These are phyloP conservation scores for Cromileptes altivelis DNA, from an alignment of 2,113 vertebrate genomes.

Conservation along the genomic window DNA sequence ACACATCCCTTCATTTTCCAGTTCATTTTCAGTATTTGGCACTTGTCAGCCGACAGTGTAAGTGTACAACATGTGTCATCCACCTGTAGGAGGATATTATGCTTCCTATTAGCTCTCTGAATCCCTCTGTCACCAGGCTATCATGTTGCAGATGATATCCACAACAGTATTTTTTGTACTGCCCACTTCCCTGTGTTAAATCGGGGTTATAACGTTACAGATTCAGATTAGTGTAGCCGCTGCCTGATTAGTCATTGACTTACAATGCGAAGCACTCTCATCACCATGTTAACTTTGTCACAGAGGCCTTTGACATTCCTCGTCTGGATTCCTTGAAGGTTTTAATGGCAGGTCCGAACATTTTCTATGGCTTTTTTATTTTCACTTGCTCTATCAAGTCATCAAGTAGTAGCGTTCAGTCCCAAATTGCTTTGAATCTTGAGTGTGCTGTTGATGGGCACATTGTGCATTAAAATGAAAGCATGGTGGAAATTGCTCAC, in stretches of 20 bases:
- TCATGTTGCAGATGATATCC: neutral
- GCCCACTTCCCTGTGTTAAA: constrained; percentile 11
- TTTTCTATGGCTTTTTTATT: neutral
- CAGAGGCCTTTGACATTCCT: constrained; percentile 39
- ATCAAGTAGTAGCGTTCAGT: neutral
- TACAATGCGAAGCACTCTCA: constrained; percentile 17
- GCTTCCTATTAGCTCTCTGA: neutral
- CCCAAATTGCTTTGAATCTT: neutral
- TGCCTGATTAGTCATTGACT: constrained; percentile 44
- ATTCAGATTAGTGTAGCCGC: constrained; percentile 2
- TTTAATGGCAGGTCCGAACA: neutral
- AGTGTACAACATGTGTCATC: constrained; percentile 9
- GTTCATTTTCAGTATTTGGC: constrained; percentile 20
- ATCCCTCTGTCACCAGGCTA: neutral
- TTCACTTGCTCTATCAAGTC: neutral
- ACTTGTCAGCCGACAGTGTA: neutral
- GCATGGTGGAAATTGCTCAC: neutral
- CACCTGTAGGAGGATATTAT: neutral
- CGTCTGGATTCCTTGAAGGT: constrained; percentile 11
- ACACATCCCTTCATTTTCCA: constrained; percentile 18
- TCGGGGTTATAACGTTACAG: constrained; percentile 1
- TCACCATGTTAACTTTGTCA: neutral
- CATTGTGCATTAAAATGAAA: neutral
- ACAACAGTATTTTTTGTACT: neutral
- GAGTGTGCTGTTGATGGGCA: neutral